Percentiles rank a stretch among this genome's conserved stretches.
phyloP scores from a whole-genome alignment of 2,888 invertebrate genomes.

The Diaprepes abbreviatus region DNA sequence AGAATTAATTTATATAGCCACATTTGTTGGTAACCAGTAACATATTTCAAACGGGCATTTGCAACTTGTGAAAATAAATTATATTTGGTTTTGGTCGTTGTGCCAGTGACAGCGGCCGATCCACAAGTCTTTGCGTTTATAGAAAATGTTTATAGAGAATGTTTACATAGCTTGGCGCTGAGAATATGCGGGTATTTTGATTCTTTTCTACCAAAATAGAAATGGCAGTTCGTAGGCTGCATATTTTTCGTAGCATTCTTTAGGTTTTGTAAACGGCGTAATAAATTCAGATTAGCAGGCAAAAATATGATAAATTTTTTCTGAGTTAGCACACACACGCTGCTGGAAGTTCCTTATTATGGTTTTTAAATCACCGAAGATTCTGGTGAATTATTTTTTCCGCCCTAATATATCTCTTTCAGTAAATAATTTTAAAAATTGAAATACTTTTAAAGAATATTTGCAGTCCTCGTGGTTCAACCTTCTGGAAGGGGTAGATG shows the following conservation, averaged over 20 bases:
- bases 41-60: conserved; percentile 41
- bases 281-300: conserved; percentile 1
- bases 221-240: neutral
- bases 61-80: conserved; percentile 39
- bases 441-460: too few species aligned
- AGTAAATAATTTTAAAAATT: too few species aligned
- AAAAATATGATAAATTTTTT: neutral
- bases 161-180: conserved; percentile 27
- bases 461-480: too few species aligned
- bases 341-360: too few species aligned
- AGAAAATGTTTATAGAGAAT: conserved; percentile 37
- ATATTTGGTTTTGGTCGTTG: conserved; percentile 35
- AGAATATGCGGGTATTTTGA: conserved; percentile 14
- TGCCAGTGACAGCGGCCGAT: conserved; percentile 36
- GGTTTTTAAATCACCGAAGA: too few species aligned
- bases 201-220: neutral
- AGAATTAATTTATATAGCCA: conserved; percentile 29
- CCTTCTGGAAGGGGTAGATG: too few species aligned
- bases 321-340: too few species aligned
- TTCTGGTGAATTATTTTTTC: too few species aligned
- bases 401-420: too few species aligned
- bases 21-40: conserved; percentile 30
- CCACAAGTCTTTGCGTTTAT: conserved; percentile 23
- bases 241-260: neutral
- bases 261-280: neutral